Percentiles rank a stretch among this genome's conserved stretches.
These are phyloP conservation scores for Pomatorhinus ruficollis DNA, from an alignment of 2,113 vertebrate genomes.

Conservation along the genomic window DNA sequence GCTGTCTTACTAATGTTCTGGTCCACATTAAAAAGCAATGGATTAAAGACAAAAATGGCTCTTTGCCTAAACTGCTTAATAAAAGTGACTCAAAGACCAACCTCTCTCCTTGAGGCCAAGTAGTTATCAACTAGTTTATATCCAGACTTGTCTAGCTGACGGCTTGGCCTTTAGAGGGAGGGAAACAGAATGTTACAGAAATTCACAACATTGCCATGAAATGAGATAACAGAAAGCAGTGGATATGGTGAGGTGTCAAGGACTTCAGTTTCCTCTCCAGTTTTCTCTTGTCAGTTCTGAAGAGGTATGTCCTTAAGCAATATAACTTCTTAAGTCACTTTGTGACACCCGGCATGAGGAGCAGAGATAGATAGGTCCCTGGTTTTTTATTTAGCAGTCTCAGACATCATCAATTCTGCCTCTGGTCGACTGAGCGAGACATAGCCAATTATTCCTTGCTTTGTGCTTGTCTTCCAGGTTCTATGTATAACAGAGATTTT, in stretches of 20 bases:
- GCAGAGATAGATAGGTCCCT: background rate
- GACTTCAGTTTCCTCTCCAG: background rate
- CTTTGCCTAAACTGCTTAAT: background rate
- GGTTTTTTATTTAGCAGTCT: slow-evolving; percentile 1
- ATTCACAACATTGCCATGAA: background rate
- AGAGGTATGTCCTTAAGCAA: background rate
- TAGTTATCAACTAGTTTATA: slow-evolving; percentile 33
- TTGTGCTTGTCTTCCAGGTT: background rate
- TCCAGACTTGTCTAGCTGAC: background rate
- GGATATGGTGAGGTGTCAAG: background rate
- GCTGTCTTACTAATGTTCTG: background rate
- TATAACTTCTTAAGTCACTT: slow-evolving; percentile 5
- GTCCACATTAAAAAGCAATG: slow-evolving; percentile 18
- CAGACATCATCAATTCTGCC: slow-evolving; percentile 4
- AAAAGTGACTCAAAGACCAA: slow-evolving; percentile 9
- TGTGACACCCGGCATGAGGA: background rate
- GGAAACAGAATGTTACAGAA: background rate
- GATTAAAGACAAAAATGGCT: slow-evolving; percentile 3
- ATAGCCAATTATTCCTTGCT: background rate
- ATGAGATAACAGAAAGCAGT: background rate
- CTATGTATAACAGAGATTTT: background rate
- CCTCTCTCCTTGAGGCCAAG: background rate
- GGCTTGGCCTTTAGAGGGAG: background rate
- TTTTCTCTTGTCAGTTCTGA: background rate
- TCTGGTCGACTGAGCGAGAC: background rate